phyloP scores from a whole-genome alignment of 2,113 vertebrate species.

The Podarcis muralis region DNA sequence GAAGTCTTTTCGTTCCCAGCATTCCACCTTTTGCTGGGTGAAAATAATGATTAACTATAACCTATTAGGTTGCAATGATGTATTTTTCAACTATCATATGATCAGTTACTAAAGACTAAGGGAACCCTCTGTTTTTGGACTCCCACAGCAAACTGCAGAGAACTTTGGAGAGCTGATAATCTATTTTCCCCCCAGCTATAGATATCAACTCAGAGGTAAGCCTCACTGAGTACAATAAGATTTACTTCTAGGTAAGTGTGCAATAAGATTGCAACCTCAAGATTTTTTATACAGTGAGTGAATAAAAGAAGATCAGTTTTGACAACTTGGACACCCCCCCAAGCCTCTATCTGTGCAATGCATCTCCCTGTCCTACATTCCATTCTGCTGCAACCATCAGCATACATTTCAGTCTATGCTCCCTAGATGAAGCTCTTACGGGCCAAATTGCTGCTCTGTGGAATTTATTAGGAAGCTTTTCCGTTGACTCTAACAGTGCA shows the following conservation, averaged over 20 bases:
- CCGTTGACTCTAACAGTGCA: slow-evolving; percentile 37
- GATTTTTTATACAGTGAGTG: slow-evolving; percentile 45
- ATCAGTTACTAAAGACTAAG: slow-evolving; percentile 60
- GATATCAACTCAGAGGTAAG: not conserved
- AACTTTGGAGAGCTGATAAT: slow-evolving; percentile 54
- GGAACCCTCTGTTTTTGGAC: not conserved
- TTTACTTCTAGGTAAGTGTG: not conserved
- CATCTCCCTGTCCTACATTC: slow-evolving; percentile 65
- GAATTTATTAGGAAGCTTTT: slow-evolving; percentile 52
- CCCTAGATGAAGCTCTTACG: slow-evolving; percentile 44
- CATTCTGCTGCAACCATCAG: slow-evolving; percentile 62
- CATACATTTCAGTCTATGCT: slow-evolving; percentile 56
- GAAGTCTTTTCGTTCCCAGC: slow-evolving; percentile 49
- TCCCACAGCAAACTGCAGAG: slow-evolving; percentile 48
- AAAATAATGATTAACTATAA: slow-evolving; percentile 49
- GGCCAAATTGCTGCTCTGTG: slow-evolving; percentile 31
- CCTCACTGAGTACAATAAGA: not conserved
- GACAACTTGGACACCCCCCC: slow-evolving; percentile 53
- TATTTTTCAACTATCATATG: not conserved
- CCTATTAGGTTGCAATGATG: slow-evolving; percentile 5
- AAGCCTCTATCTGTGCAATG: slow-evolving; percentile 52
- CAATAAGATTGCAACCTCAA: slow-evolving; percentile 45
- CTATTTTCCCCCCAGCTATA: slow-evolving; percentile 33
- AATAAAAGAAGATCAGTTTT: slow-evolving; percentile 60
- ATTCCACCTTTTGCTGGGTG: slow-evolving; percentile 58